Percentiles rank a stretch among this genome's conserved stretches.
These are phyloP conservation scores for Conus canariensis DNA, from an alignment of 2,888 invertebrate species.

Conservation along the genomic window DNA sequence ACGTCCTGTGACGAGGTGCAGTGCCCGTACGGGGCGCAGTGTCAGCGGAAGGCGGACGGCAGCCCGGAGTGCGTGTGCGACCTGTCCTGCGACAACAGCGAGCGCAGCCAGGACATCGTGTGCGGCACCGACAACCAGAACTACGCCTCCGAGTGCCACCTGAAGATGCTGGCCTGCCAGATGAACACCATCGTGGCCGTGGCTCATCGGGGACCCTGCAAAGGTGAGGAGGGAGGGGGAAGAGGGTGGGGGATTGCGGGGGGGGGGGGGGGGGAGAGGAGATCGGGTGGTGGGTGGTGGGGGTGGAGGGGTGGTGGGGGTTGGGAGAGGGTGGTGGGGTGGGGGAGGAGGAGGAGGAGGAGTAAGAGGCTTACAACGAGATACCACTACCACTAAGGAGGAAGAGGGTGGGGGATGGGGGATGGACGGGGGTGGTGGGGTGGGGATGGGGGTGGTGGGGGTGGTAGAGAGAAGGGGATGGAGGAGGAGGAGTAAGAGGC, in stretches of 20 bases:
- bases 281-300: no score
- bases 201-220: constrained; percentile 80
- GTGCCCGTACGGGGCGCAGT: constrained; percentile 91
- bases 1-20: constrained; percentile 84
- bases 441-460: no score
- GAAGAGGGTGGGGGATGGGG: no score
- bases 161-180: constrained; percentile 87
- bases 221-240: constrained; percentile 52
- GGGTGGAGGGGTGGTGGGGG: neutral
- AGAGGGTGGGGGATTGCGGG: no score
- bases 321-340: no score
- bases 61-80: constrained; percentile 88
- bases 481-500: no score
- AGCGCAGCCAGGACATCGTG: constrained; percentile 79
- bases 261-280: neutral
- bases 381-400: no score
- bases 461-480: no score
- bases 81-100: constrained; percentile 55
- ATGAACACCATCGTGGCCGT: constrained; percentile 89
- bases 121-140: constrained; percentile 92
- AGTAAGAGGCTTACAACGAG: no score
- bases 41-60: constrained; percentile 83
- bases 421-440: no score
- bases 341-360: no score
- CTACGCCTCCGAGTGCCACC: constrained; percentile 89